These are phyloP conservation scores for Cololabis saira DNA, from an alignment of 2,113 vertebrate species.

Conservation along the genomic window DNA sequence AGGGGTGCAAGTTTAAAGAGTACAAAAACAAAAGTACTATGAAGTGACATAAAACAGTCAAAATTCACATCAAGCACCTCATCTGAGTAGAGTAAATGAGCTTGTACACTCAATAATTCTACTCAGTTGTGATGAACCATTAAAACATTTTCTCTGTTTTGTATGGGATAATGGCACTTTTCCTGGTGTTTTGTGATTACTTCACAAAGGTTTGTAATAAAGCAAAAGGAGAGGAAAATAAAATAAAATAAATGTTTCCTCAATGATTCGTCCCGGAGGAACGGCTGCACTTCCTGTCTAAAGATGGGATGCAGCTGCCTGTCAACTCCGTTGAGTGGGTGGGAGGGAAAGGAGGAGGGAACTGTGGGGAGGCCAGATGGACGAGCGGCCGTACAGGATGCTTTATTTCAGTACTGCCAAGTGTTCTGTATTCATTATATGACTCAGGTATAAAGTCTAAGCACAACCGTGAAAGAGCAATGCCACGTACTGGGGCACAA, in stretches of 20 bases:
- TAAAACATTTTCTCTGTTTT: too few relatives aligned
- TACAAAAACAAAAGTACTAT: too few relatives aligned
- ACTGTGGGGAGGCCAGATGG: slow-evolving; percentile 52
- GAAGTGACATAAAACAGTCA: too few relatives aligned
- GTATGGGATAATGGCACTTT: too few relatives aligned
- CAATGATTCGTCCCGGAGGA: slow-evolving; percentile 31
- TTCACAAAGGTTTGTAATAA: too few relatives aligned
- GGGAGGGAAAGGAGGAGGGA: slow-evolving; percentile 30
- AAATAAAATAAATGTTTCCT: slow-evolving; percentile 39
- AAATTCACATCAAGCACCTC: too few relatives aligned
- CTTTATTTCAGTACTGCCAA: slow-evolving; percentile 49
- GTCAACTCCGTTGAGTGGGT: slow-evolving; percentile 57
- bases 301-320: slow-evolving; percentile 75
- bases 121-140: too few relatives aligned
- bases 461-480: slow-evolving; percentile 23
- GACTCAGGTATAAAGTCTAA: slow-evolving; percentile 18
- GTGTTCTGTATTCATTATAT: slow-evolving; percentile 45
- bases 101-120: too few relatives aligned
- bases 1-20: too few relatives aligned
- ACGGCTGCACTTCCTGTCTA: slow-evolving; percentile 38
- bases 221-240: neutral
- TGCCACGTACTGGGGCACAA: too few relatives aligned
- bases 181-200: too few relatives aligned
- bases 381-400: slow-evolving; percentile 53
- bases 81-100: too few relatives aligned